Percentiles rank a stretch among this genome's conserved stretches.
Conservation (phyloP, 1,140 invertebrate species). For the Drosophila nikananu region DNA sequence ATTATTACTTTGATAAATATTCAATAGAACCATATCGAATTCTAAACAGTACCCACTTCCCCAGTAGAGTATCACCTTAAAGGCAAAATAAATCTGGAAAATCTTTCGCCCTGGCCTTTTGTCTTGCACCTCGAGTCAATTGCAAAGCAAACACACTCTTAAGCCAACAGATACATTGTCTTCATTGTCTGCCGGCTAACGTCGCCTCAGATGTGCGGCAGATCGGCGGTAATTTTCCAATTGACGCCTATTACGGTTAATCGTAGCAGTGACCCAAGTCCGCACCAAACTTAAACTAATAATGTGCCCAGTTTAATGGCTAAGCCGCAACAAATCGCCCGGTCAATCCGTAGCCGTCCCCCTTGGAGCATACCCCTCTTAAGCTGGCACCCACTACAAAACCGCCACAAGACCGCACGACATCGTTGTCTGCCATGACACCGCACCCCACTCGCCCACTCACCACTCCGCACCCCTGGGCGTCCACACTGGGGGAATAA, state of each 20-base stretch:
- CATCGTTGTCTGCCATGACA: constrained; percentile 28
- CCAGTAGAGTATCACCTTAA: constrained; percentile 9
- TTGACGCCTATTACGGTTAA: constrained; percentile 82
- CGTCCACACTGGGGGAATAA: not conserved
- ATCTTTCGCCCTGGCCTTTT: constrained; percentile 38
- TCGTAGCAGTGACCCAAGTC: constrained; percentile 83
- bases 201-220: constrained; percentile 54
- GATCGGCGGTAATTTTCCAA: constrained; percentile 80
- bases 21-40: not conserved
- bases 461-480: constrained; percentile 11
- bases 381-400: constrained; percentile 45
- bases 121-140: constrained; percentile 30
- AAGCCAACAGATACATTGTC: not conserved
- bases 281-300: constrained; percentile 80
- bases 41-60: not conserved
- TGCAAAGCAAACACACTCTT: constrained; percentile 19
- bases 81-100: constrained; percentile 16
- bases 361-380: constrained; percentile 7
- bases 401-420: constrained; percentile 65
- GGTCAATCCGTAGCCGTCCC: constrained; percentile 39
- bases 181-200: constrained; percentile 17
- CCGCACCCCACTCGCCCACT: not conserved
- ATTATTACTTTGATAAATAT: not conserved
- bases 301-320: constrained; percentile 81
- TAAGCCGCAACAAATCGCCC: constrained; percentile 74